Evolutionary conservation across 2,888 invertebrate species (phyloP).

Genomic region (Coelinius sp.): DNA sequence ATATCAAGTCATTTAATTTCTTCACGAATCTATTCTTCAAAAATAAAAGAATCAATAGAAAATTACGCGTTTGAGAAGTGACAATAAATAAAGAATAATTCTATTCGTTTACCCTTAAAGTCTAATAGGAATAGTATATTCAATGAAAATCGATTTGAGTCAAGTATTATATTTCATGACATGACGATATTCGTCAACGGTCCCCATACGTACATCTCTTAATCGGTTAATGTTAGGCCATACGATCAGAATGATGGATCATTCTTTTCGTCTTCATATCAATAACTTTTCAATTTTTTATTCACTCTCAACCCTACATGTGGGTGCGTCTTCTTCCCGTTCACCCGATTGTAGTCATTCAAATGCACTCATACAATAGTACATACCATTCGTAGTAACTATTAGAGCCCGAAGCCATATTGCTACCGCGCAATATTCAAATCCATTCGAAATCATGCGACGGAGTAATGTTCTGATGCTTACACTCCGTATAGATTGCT

Average conservation of each 20-base stretch:
- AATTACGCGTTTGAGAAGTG: background rate
- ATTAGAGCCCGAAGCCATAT: slow-evolving; percentile 67
- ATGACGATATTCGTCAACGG: background rate
- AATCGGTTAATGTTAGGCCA: background rate
- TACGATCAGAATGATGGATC: background rate
- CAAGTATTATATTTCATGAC: background rate
- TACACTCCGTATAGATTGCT: slow-evolving; percentile 66
- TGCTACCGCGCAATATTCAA: slow-evolving; percentile 67
- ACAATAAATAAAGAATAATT: background rate
- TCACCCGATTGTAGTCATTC: slow-evolving; percentile 40
- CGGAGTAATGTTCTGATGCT: slow-evolving; percentile 62
- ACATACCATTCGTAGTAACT: slow-evolving; percentile 54
- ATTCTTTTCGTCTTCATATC: background rate
- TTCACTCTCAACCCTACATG: slow-evolving; percentile 4
- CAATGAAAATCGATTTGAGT: slow-evolving; percentile 10
- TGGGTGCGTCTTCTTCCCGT: slow-evolving; percentile 34
- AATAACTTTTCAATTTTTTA: slow-evolving; percentile 9
- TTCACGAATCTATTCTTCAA: background rate
- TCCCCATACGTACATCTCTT: background rate
- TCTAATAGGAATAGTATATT: background rate
- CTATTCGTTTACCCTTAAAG: background rate
- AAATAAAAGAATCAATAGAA: background rate
- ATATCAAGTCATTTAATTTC: no score
- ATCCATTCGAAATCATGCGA: slow-evolving; percentile 60
- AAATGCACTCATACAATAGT: slow-evolving; percentile 26